A percentile compares a stretch with the other conserved stretches of the same genome.
These are phyloP conservation scores for Corvus hawaiiensis DNA, from an alignment of 2,113 vertebrate genomes.

Conservation along the genomic window DNA sequence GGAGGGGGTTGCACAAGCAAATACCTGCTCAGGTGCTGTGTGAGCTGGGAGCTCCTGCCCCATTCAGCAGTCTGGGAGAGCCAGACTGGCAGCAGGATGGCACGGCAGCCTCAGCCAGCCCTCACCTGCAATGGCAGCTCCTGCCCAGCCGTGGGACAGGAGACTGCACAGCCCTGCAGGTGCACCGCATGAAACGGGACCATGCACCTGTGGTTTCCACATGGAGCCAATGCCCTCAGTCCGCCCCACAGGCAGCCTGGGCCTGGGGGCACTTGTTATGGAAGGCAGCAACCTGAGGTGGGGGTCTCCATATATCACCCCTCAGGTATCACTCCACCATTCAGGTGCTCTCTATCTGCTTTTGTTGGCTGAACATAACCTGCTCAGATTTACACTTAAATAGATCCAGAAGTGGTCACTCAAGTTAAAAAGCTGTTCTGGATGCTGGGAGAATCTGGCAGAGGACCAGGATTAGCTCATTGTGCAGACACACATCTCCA, in stretches of 20 bases:
- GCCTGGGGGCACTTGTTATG: neutral
- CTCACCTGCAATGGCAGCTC: neutral
- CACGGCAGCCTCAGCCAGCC: neutral
- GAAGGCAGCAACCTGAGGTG: neutral
- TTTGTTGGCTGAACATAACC: neutral
- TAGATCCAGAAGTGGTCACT: neutral
- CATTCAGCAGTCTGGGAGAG: neutral
- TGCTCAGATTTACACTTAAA: neutral
- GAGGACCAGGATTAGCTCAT: neutral
- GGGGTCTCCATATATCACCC: neutral
- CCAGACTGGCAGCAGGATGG: neutral
- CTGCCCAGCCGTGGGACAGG: fast-evolving
- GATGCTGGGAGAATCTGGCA: neutral
- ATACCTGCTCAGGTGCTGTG: neutral
- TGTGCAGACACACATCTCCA: neutral
- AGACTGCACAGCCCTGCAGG: neutral
- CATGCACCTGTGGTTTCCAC: neutral
- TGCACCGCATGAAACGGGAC: fast-evolving
- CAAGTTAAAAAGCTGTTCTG: neutral
- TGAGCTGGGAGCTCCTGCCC: neutral
- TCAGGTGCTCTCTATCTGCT: neutral
- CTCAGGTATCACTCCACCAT: neutral
- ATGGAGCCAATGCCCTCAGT: neutral
- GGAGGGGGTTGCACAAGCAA: neutral
- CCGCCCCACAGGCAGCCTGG: neutral